Percentiles rank a stretch among this genome's conserved stretches.
phyloP scores from a whole-genome alignment of 2,113 vertebrate species.

The Salvator merianae region DNA sequence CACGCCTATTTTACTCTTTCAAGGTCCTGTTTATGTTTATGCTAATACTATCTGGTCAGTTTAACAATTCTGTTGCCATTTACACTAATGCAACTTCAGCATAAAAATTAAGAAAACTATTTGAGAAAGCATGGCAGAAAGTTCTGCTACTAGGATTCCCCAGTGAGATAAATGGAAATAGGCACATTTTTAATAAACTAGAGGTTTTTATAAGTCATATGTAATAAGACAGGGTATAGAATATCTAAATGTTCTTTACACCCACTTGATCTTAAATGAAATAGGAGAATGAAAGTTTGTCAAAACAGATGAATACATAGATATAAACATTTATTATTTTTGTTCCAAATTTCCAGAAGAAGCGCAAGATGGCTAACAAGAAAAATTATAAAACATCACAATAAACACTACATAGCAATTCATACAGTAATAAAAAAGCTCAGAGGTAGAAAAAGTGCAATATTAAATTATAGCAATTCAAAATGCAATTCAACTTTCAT shows the following conservation, averaged over 20 bases:
- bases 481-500: too few species aligned
- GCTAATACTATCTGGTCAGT: neutral
- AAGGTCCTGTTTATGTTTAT: neutral
- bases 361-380: neutral
- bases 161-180: neutral
- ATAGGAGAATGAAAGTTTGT: neutral
- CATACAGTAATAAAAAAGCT: too few species aligned
- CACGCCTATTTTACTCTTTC: neutral
- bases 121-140: conserved; percentile 29
- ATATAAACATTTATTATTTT: neutral
- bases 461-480: too few species aligned
- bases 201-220: too few species aligned
- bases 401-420: too few species aligned
- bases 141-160: neutral
- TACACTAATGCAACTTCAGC: conserved; percentile 29
- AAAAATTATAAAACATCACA: too few species aligned
- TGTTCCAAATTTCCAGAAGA: neutral
- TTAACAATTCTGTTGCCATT: conserved; percentile 33
- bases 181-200: neutral
- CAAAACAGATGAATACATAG: neutral
- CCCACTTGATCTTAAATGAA: neutral
- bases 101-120: conserved; percentile 15
- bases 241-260: neutral
- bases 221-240: neutral
- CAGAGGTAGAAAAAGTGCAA: too few species aligned